These are phyloP conservation scores for Mamestra configurata DNA, from an alignment of 1,140 invertebrate species.

Conservation along the genomic window DNA sequence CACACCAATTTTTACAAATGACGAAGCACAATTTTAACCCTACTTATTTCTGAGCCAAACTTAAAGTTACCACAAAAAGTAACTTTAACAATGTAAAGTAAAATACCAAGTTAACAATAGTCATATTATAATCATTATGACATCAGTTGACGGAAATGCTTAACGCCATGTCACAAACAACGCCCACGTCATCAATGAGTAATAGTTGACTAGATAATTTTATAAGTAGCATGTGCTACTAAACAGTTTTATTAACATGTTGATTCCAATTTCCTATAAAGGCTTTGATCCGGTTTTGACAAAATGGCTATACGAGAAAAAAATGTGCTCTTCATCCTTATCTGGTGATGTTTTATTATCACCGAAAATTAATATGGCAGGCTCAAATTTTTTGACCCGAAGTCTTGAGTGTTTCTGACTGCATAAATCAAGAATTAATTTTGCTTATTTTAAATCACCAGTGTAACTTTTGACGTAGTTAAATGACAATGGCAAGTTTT, in stretches of 20 bases:
- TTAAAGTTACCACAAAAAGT: background rate
- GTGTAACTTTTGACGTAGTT: too few relatives aligned
- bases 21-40: background rate
- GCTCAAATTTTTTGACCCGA: background rate
- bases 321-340: background rate
- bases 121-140: background rate
- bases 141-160: slow-evolving; percentile 38
- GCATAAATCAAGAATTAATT: too few relatives aligned
- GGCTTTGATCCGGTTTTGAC: background rate
- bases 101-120: background rate
- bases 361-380: background rate
- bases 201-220: background rate
- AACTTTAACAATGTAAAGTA: background rate
- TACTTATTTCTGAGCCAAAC: background rate
- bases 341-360: background rate
- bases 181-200: slow-evolving; percentile 14
- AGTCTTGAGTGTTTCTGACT: too few relatives aligned
- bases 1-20: background rate
- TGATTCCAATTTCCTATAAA: background rate
- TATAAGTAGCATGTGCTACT: background rate
- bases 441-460: too few relatives aligned
- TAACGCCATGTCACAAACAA: slow-evolving; percentile 24
- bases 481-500: too few relatives aligned
- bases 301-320: background rate
- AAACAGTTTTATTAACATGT: background rate